phyloP scores from a whole-genome alignment of 2,113 vertebrate genomes.

The Thamnophis sirtalis region DNA sequence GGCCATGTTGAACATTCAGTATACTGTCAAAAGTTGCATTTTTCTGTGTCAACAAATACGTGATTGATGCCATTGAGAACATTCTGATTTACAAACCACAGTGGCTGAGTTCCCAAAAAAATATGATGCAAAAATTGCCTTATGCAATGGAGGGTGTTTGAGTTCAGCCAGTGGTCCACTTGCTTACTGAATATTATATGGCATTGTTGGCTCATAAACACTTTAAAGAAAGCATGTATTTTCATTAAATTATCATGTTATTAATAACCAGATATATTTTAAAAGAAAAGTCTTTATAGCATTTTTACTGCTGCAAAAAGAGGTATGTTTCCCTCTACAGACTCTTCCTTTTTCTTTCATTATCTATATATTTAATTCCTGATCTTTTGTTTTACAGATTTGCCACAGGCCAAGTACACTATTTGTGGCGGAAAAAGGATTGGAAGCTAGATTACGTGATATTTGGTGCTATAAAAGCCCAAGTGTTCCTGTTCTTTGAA shows the following conservation, averaged over 20 bases:
- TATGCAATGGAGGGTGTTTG: background rate
- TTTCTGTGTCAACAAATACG: background rate
- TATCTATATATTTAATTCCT: background rate
- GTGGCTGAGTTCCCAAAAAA: background rate
- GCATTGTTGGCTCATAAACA: background rate
- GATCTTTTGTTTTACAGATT: slow-evolving; percentile 42
- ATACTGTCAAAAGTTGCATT: background rate
- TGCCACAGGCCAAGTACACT: slow-evolving; percentile 29
- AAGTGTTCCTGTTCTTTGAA: slow-evolving; percentile 28
- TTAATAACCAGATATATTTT: background rate
- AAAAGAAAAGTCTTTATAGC: background rate
- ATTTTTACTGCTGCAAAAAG: background rate
- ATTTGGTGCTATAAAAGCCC: slow-evolving; percentile 13
- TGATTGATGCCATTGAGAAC: background rate
- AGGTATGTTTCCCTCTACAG: background rate
- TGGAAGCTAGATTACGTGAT: slow-evolving; percentile 18
- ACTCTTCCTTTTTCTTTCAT: background rate
- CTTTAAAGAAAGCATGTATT: background rate
- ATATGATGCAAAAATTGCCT: background rate
- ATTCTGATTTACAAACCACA: background rate
- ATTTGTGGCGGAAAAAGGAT: slow-evolving; percentile 34
- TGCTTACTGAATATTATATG: fast-evolving
- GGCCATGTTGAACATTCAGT: background rate
- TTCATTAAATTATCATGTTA: background rate
- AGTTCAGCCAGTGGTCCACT: background rate